Percentiles rank a stretch among this genome's conserved stretches.
phyloP scores from a whole-genome alignment of 2,113 vertebrate genomes.

The Loxodonta africana region DNA sequence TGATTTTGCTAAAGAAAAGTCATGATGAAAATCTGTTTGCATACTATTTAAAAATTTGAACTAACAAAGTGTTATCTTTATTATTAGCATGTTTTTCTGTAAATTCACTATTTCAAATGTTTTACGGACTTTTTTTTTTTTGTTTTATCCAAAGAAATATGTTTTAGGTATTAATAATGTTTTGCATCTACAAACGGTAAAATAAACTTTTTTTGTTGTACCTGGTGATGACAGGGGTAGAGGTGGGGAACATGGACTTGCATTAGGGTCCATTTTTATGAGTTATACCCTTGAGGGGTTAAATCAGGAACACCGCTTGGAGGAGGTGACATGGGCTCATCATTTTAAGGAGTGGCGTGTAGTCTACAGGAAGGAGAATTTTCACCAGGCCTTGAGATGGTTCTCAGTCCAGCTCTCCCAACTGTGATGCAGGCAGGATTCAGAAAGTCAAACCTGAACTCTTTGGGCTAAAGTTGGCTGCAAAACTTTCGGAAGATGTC shows the following conservation, averaged over 20 bases:
- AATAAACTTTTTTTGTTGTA: neutral
- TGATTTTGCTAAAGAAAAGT: neutral
- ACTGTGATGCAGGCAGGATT: neutral
- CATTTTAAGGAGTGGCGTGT: neutral
- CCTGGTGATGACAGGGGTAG: no score
- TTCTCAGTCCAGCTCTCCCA: neutral
- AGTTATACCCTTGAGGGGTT: neutral
- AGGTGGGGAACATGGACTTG: neutral
- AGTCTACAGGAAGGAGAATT: neutral
- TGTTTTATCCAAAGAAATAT: neutral
- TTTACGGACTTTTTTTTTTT: slow-evolving; percentile 12
- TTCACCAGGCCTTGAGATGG: neutral
- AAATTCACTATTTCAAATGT: neutral
- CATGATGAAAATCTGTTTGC: neutral
- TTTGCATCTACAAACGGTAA: neutral
- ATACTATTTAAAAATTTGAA: neutral
- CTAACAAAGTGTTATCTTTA: neutral
- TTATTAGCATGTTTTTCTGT: neutral
- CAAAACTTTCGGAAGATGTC: neutral
- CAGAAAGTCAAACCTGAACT: neutral
- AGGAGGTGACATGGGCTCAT: neutral
- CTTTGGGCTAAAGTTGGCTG: neutral
- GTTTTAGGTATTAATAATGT: neutral
- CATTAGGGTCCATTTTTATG: neutral
- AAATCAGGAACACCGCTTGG: neutral